phyloP scores from a whole-genome alignment of 2,797 vertebrate species.

The Poecile montanus region DNA sequence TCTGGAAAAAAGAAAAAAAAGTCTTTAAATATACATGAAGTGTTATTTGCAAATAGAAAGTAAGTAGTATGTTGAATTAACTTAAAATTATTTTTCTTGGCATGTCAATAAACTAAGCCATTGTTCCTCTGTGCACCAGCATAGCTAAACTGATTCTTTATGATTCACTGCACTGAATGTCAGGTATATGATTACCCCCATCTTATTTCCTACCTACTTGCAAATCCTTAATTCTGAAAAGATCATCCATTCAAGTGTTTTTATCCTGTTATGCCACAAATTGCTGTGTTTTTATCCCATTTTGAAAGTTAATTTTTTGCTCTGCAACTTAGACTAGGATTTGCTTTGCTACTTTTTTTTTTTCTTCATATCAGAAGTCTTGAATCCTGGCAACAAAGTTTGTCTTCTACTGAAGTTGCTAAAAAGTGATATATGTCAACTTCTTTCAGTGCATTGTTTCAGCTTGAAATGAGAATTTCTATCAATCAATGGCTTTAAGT shows the following conservation, averaged over 20 bases:
- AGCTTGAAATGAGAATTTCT: neutral
- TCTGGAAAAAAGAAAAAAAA: neutral
- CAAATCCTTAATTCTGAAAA: neutral
- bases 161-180: neutral
- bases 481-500: neutral
- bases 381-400: neutral
- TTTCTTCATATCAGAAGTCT: neutral
- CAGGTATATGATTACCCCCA: neutral
- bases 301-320: neutral
- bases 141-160: neutral
- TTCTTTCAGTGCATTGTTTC: neutral
- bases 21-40: neutral
- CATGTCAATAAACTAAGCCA: neutral
- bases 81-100: neutral
- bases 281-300: neutral
- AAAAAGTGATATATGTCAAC: neutral
- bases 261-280: neutral
- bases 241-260: neutral
- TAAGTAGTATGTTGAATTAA: neutral
- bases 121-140: neutral
- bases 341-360: neutral
- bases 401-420: neutral
- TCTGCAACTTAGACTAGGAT: neutral
- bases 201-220: neutral
- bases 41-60: neutral